Conservation (phyloP, 2,888 invertebrate species). For the Corbicula japonica region DNA sequence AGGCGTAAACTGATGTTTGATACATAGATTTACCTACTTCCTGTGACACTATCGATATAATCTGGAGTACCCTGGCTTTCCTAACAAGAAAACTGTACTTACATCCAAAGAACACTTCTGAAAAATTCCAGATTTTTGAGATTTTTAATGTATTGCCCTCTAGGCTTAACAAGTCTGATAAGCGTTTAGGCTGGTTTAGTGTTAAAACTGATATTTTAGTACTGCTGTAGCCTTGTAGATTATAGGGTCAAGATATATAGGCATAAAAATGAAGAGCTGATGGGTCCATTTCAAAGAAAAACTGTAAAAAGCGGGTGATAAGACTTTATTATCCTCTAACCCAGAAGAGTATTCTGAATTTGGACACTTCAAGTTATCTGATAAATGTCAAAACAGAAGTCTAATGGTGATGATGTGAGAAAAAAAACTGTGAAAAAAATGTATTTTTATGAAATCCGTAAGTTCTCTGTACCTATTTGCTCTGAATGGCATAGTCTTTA, state of each 20-base stretch:
- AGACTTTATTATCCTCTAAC: background rate
- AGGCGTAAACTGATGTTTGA: too few species aligned
- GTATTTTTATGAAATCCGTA: too few species aligned
- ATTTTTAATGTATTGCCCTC: slow-evolving; percentile 15
- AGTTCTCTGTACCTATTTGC: too few species aligned
- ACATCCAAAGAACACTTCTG: too few species aligned
- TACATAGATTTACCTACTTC: too few species aligned
- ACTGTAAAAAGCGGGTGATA: too few species aligned
- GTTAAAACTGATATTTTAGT: slow-evolving; percentile 1
- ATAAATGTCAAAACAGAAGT: slow-evolving; percentile 11
- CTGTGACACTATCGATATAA: too few species aligned
- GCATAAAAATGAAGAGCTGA: background rate
- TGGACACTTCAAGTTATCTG: background rate
- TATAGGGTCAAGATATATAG: background rate
- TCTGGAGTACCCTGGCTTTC: too few species aligned
- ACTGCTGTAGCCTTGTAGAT: background rate
- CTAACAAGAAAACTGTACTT: too few species aligned
- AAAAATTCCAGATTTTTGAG: background rate
- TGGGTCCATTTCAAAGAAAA: slow-evolving; percentile 13
- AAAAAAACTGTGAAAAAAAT: too few species aligned
- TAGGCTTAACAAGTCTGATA: slow-evolving; percentile 3
- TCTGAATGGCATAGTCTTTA: too few species aligned
- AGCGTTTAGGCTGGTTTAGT: slow-evolving; percentile 1
- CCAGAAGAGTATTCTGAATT: background rate
- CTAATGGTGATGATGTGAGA: too few species aligned